Evolutionary conservation across 2,888 invertebrate genomes (phyloP).

Genomic region (Hypena proboscidalis): DNA sequence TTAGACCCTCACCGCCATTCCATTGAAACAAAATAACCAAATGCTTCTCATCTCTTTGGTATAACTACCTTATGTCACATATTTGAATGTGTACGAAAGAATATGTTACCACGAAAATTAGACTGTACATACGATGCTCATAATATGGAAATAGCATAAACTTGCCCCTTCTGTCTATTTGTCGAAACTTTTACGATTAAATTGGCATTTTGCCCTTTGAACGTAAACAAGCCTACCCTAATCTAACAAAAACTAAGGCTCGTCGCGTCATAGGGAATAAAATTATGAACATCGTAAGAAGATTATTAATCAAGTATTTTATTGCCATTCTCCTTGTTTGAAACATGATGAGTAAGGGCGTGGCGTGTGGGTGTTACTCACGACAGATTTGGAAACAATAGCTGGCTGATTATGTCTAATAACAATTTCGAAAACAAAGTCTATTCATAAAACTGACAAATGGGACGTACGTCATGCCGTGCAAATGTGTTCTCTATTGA

Average conservation of each 20-base stretch:
- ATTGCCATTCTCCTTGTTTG: slow-evolving; percentile 56
- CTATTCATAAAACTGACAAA: slow-evolving; percentile 36
- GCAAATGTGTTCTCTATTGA: slow-evolving; percentile 22
- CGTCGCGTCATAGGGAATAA: too few relatives aligned
- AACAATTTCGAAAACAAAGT: slow-evolving; percentile 45
- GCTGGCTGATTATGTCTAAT: slow-evolving; percentile 50
- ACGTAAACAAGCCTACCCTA: too few relatives aligned
- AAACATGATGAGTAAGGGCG: slow-evolving; percentile 54
- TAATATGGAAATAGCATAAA: too few relatives aligned
- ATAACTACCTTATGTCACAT: too few relatives aligned
- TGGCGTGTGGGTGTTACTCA: slow-evolving; percentile 58
- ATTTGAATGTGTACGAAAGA: too few relatives aligned
- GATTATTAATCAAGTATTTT: slow-evolving; percentile 58
- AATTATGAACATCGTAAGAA: slow-evolving; percentile 18
- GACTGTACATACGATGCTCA: too few relatives aligned
- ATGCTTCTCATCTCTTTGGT: too few relatives aligned
- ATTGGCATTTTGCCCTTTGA: background rate
- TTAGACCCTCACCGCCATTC: slow-evolving; percentile 39
- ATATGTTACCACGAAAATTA: too few relatives aligned
- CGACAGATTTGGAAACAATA: slow-evolving; percentile 63
- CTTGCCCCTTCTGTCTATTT: too few relatives aligned
- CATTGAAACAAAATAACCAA: too few relatives aligned
- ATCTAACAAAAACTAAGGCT: too few relatives aligned
- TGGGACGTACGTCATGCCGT: slow-evolving; percentile 13
- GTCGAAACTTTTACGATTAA: too few relatives aligned